Base-by-base conservation (phyloP, 2,797 vertebrate species). In the Alosa sapidissima region DNA sequence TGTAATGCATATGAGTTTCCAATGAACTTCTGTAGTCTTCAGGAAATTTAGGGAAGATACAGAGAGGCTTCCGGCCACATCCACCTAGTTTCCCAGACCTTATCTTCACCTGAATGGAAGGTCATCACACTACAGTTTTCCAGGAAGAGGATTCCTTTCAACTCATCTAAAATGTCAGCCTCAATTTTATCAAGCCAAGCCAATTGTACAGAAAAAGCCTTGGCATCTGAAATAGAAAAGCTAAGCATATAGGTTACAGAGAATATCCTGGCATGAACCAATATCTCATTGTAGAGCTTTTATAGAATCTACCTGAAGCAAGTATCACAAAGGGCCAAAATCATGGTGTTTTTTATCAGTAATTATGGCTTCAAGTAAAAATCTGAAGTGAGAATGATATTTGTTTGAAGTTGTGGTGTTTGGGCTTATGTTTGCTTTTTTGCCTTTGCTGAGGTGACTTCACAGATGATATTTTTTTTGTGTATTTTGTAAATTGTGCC, bases 101-200 rank as follows among this genome's bases (percentile, higher is more conserved):
- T 78, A 78, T 78, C 72, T 47, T 78, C 72, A 47, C 14, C 72
- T 7, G 36, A 78, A 47, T 45, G 6, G 36, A 78, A 78, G 41
- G 72, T 78, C 36, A 78, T 58, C n/a, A 60, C 81, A 58, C 60
- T 84, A 19, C 28, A 14, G 36, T 16, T 84, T 36, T 55, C 14
- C 33, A 78, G 48, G 51, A 10, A 3, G 45, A 60, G 84, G 83
- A 88, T 86, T 11, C 82, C 84, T 85, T 24, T 9, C 8, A 19
- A 16, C n/a, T 13, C 81, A 85, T 91, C 89, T 90, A 89, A 86
- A 83, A 87, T 83, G 82, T 85, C 86, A 84, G 84, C 89, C 68
- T 81, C 87, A 52, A 82, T 1, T 47, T 48, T 36, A 87, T 81
- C 82, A 88, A 82, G 45, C 85, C 81, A 88, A 91, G 91, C 87